Evolutionary conservation across 2,888 invertebrate species (phyloP).

Genomic region (Octonoba sinensis): DNA sequence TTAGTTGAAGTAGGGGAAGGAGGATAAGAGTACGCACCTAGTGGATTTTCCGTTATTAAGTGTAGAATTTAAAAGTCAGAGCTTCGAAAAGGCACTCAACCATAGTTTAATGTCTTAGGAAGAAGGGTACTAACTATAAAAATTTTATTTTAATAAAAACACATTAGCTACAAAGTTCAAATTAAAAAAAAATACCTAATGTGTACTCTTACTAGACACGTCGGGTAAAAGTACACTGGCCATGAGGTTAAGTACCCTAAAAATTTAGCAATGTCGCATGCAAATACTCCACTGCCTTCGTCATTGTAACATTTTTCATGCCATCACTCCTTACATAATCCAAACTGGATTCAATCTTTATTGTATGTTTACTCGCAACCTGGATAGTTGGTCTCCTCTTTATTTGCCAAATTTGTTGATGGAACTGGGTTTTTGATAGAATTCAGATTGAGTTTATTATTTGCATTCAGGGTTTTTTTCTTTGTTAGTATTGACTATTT

Average conservation of each 20-base stretch:
- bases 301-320: background rate
- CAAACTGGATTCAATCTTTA: background rate
- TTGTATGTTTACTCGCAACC: background rate
- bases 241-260: background rate
- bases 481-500: background rate
- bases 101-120: too few species aligned
- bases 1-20: too few species aligned
- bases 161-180: too few species aligned
- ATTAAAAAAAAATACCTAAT: too few species aligned
- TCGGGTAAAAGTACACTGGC: background rate
- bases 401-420: conserved; percentile 9
- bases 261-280: background rate
- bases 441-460: background rate
- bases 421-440: background rate
- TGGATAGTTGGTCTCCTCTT: background rate
- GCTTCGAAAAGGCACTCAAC: too few species aligned
- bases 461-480: background rate
- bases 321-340: background rate
- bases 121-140: too few species aligned
- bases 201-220: too few species aligned
- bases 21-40: too few species aligned
- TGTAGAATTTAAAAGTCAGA: too few species aligned
- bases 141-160: too few species aligned
- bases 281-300: background rate
- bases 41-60: too few species aligned